phyloP scores from a whole-genome alignment of 2,888 invertebrate genomes.

The Heteropelma amictum region DNA sequence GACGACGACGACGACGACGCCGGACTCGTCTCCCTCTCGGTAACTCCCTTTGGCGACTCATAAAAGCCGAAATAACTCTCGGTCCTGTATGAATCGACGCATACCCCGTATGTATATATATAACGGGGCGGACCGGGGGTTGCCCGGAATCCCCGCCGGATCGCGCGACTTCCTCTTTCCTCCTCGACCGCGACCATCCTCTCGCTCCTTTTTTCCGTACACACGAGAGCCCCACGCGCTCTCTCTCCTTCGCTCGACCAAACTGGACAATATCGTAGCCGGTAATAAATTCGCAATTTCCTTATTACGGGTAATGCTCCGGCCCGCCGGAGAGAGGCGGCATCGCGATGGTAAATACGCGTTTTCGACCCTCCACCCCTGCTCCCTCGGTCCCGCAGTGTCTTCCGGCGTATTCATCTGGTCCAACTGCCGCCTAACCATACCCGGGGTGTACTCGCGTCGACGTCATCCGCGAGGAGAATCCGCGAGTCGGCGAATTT shows the following conservation, averaged over 20 bases:
- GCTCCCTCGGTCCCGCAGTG: conserved; percentile 5
- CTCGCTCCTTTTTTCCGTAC: conserved; percentile 41
- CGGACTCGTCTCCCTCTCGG: conserved; percentile 14
- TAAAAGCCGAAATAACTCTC: conserved; percentile 77
- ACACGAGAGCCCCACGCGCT: too few relatives aligned
- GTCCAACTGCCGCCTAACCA: not conserved
- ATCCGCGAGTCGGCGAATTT: too few relatives aligned
- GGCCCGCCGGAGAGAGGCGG: too few relatives aligned
- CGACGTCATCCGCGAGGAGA: too few relatives aligned
- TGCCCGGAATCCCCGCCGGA: conserved; percentile 39
- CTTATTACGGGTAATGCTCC: conserved; percentile 78
- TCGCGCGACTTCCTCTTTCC: conserved; percentile 26
- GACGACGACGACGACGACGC: conserved; percentile 24
- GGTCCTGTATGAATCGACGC: conserved; percentile 55
- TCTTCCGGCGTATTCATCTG: conserved; percentile 36
- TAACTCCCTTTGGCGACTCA: conserved; percentile 65
- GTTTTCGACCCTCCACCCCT: conserved; percentile 57
- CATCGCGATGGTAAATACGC: too few relatives aligned
- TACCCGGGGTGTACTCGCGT: not conserved
- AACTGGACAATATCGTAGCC: conserved; percentile 72
- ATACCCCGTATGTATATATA: too few relatives aligned
- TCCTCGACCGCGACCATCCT: conserved; percentile 35
- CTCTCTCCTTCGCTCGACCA: conserved; percentile 23
- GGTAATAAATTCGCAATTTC: conserved; percentile 78
- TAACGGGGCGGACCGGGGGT: conserved; percentile 44